Evolutionary conservation across 2,888 invertebrate species (phyloP), one percentile per base, ranked within the genome.

Genomic region (Octonoba sinensis): DNA sequence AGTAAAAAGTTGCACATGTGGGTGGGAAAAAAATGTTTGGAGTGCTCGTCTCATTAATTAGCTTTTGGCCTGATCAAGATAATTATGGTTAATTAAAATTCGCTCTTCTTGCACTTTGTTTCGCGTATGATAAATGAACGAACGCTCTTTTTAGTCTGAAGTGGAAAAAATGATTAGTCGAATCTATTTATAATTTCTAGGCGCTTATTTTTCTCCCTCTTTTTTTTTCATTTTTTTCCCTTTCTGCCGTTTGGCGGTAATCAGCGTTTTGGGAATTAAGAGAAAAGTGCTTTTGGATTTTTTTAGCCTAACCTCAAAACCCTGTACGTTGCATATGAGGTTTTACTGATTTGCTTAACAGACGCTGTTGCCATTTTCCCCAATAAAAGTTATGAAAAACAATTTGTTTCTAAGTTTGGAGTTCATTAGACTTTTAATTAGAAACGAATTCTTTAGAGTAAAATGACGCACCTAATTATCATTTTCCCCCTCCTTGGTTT

Each of bases 61-160:
- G 72, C 79, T 79, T 79, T 79, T 79, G 79, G 67, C 79, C 69
- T 69, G 79, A 79, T 79, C 72, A 73, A 79, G 79, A 79, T 79
- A 79, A 79, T 79, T 79, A 79, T 69, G 79, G 67, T 79, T 79
- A 79, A 79, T 79, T 79, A 79, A 79, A 79, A 79, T 79, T 79
- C 62, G 73, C 73, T 78, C 79, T 64, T 57, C 27, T 47, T 73
- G 73, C 79, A 79, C 62, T 73, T 79, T 79, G 79, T 79, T 79
- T 79, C 73, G 79, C 62, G 60, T 73, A 73, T 79, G 79, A 79
- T 79, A 79, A 73, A 79, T 79, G 79, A 78, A 73, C 67, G 73
- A 66, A 72, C 73, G 59, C 27, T 62, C 73, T 73, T 79, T 79
- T 72, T 49, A 69, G 62, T 13, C 0, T 20, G 49, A 24, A 27